phyloP scores from a whole-genome alignment of 2,113 vertebrate species.

The Corythornis vintsioides region DNA sequence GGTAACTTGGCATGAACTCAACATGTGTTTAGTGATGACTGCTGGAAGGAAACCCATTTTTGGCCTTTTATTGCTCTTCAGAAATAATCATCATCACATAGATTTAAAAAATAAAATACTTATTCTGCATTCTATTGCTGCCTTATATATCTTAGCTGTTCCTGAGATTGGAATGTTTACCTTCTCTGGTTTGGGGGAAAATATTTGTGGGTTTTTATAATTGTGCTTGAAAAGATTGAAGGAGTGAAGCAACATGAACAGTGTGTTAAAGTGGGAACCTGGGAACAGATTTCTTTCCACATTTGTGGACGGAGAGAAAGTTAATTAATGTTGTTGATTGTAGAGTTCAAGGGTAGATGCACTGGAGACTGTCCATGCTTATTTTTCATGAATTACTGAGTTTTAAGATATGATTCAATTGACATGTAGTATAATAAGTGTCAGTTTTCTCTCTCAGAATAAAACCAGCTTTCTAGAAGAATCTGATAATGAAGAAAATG shows the following conservation, averaged over 20 bases:
- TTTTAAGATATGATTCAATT: conserved; percentile 63
- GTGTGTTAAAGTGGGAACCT: neutral
- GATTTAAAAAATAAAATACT: neutral
- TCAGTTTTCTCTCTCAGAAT: conserved; percentile 63
- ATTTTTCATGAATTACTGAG: conserved; percentile 61
- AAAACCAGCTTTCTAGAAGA: conserved; percentile 29
- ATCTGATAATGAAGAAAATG: neutral
- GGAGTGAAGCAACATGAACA: neutral
- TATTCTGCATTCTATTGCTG: neutral
- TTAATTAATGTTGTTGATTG: conserved; percentile 60
- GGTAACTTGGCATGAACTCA: neutral
- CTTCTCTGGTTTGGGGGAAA: neutral
- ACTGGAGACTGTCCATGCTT: conserved; percentile 54
- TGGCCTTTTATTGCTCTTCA: neutral
- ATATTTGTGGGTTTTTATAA: neutral
- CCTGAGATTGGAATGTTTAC: neutral
- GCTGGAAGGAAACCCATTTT: neutral
- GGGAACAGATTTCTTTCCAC: neutral
- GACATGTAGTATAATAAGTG: conserved; percentile 58
- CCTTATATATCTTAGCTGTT: neutral
- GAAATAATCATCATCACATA: neutral
- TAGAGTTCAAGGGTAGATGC: conserved; percentile 36
- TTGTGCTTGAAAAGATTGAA: neutral
- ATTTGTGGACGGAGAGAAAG: neutral
- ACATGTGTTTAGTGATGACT: neutral